Percentiles rank a stretch among this genome's conserved stretches.
Evolutionary conservation across 2,888 invertebrate species (phyloP).

Genomic region (Mallateleia sp.): DNA sequence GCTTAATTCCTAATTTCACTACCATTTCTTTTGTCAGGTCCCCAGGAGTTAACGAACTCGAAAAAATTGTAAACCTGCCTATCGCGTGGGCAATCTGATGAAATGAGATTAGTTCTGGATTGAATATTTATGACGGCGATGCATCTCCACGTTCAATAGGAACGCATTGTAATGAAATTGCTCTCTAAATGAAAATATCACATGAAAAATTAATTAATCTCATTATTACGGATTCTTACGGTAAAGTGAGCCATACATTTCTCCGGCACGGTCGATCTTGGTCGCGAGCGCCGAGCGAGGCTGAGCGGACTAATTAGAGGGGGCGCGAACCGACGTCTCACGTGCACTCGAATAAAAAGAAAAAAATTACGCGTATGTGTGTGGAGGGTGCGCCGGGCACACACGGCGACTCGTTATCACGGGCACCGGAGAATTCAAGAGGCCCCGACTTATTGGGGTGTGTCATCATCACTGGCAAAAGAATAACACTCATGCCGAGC

Average conservation of each 20-base stretch:
- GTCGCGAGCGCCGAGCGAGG: conserved; percentile 16
- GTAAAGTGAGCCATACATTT: conserved; percentile 19
- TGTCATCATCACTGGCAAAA: conserved; percentile 67
- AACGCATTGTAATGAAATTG: conserved; percentile 35
- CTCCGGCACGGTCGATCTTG: conserved; percentile 26
- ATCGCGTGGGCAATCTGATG: not conserved
- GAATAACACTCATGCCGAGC: conserved; percentile 50
- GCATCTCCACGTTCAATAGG: conserved; percentile 19
- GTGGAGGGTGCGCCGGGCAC: conserved; percentile 40
- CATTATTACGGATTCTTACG: conserved; percentile 26
- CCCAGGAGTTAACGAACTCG: too few species aligned
- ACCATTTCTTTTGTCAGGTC: too few species aligned
- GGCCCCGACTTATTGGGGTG: conserved; percentile 65
- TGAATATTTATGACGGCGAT: not conserved
- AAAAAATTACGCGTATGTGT: too few species aligned
- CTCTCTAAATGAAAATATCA: conserved; percentile 19
- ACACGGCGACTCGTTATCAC: conserved; percentile 60
- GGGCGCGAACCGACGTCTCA: conserved; percentile 52
- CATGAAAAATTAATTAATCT: conserved; percentile 40
- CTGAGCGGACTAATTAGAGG: conserved; percentile 54
- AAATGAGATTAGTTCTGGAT: not conserved
- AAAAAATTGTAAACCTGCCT: too few species aligned
- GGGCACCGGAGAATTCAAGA: conserved; percentile 62
- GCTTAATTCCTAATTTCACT: too few species aligned
- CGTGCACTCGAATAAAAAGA: conserved; percentile 36